Evolutionary conservation across 2,797 vertebrate genomes (phyloP), one percentile per base, ranked within the genome.

Genomic region (Loris lydekkerianus): DNA sequence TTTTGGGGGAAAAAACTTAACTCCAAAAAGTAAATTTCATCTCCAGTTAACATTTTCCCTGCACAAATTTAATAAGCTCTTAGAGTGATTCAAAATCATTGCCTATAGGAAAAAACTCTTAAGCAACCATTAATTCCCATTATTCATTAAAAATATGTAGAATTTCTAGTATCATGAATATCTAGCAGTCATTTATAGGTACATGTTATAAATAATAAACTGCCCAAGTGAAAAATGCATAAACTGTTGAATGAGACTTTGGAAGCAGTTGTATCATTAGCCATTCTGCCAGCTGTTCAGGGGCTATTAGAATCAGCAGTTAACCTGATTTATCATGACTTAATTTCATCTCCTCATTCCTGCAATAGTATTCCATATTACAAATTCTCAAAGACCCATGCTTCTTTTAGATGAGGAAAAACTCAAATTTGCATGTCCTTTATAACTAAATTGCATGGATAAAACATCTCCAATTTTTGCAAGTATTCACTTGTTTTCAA

Each of bases 341-440:
- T 75, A 86, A 95, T 82, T 72, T 77, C 46, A 82, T 20, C 31
- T 70, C 9, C 69, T 86, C 70, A 91, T 63, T 93, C 58, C 43
- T 76, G 3, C 56, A 92, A 46, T 10, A 90, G 25, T 46, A 9
- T 69, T 5, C 31, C 29, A 78, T 25, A 34, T 60, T 91, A 86
- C n/a, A 91, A 92, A 96, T 92, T 89, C 76, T 90, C 82, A 69
- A 90, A 90, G n/a, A 86, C 17, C 46, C 31, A 58, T 7, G 29
- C 27, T 94, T 80, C 58, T 67, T 95, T 91, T 53, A n/a, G 4
- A 84, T 49, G 37, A 95, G 63, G 70, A 72, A 92, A 86, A 89
- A 27, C 6, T 58, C 69, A 86, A 91, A n/a, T 83, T 34, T 53
- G 43, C 34, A 67, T 58, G 20, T 3, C 10, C 18, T 81, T 49